Evolutionary conservation across 2,113 vertebrate species (phyloP).

Genomic region (Equus quagga): DNA sequence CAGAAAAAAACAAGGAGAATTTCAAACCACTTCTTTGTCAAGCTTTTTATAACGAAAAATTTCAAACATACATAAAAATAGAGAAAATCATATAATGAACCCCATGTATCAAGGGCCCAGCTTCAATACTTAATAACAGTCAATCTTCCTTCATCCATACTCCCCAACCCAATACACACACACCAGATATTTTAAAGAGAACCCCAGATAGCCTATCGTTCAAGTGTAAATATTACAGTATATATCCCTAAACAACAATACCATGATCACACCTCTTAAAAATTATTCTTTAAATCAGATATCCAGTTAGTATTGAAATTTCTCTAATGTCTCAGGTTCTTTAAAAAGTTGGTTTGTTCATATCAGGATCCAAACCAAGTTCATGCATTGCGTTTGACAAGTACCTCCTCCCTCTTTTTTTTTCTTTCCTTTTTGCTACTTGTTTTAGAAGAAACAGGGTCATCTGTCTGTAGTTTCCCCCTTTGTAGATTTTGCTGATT

Average conservation of each 20-base stretch:
- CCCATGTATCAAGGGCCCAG: not conserved
- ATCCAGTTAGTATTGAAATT: not conserved
- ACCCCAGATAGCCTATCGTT: not conserved
- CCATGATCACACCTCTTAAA: not conserved
- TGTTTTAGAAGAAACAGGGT: not conserved
- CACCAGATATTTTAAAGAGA: not conserved
- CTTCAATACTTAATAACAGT: not conserved
- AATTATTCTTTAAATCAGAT: not conserved
- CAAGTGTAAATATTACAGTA: not conserved
- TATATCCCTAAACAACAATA: not conserved
- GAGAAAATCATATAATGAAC: not conserved
- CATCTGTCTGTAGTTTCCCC: not conserved
- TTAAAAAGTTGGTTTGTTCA: not conserved
- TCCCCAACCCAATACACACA: not conserved
- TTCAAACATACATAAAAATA: not conserved
- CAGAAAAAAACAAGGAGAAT: not conserved
- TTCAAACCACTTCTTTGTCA: not conserved
- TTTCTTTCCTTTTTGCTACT: not conserved
- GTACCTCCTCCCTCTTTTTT: not conserved
- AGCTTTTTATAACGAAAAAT: not conserved
- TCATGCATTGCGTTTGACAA: not conserved
- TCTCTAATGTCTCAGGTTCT: not conserved
- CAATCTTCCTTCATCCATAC: not conserved
- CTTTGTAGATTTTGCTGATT: conserved; percentile 1
- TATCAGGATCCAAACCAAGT: not conserved